A percentile compares a stretch with the other conserved stretches of the same genome.
phyloP scores from a whole-genome alignment of 2,113 vertebrate genomes.

The Rhegmatorhina hoffmannsi region DNA sequence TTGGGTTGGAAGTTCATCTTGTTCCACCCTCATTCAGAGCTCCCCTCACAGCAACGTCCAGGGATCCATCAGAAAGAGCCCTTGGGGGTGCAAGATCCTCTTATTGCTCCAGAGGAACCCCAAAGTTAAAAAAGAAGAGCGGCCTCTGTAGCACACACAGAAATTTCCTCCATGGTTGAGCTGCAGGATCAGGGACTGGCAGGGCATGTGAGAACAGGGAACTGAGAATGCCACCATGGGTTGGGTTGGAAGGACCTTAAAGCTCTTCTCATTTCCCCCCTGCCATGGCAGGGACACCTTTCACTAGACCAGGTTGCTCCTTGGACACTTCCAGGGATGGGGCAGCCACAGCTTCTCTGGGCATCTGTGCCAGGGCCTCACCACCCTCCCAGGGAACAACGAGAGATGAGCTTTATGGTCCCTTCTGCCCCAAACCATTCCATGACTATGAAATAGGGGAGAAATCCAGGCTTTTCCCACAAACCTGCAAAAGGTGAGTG shows the following conservation, averaged over 20 bases:
- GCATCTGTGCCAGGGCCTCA: too few species aligned
- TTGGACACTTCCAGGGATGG: neutral
- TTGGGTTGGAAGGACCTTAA: too few species aligned
- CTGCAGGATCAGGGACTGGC: too few species aligned
- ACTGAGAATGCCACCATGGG: too few species aligned
- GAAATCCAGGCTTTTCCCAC: neutral
- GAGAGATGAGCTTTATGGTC: too few species aligned
- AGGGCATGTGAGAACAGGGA: too few species aligned
- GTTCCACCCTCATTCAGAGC: neutral
- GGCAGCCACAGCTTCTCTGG: neutral
- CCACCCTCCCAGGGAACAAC: too few species aligned
- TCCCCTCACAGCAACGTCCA: neutral
- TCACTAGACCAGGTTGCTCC: too few species aligned
- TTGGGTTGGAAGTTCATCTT: neutral
- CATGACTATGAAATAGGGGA: accelerated
- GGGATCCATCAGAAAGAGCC: neutral
- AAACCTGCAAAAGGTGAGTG: accelerated
- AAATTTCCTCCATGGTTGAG: neutral
- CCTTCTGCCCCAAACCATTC: neutral
- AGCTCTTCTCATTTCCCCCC: too few species aligned
- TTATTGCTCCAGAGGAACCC: neutral
- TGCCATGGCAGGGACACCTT: too few species aligned
- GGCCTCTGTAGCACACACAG: neutral
- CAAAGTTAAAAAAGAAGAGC: neutral
- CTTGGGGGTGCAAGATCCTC: accelerated